A percentile compares a stretch with the other conserved stretches of the same genome.
Evolutionary conservation across 1,140 invertebrate species (phyloP).

Genomic region (Oedothorax gibbosus): DNA sequence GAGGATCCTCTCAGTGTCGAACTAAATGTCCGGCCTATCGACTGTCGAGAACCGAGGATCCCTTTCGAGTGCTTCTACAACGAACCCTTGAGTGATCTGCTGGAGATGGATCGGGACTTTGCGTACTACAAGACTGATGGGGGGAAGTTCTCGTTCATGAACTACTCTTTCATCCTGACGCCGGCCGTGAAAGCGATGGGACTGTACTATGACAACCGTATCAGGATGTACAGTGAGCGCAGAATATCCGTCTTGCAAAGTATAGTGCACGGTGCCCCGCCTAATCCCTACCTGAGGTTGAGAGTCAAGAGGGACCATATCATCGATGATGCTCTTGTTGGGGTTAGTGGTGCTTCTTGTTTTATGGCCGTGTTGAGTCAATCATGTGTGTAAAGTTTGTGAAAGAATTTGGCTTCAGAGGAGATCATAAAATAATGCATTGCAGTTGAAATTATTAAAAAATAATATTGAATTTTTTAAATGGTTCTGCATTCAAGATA

Average conservation of each 20-base stretch:
- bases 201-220: constrained; percentile 92
- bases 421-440: too few relatives aligned
- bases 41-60: constrained; percentile 84
- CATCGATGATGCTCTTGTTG: constrained; percentile 91
- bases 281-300: constrained; percentile 87
- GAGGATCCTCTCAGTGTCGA: constrained; percentile 70
- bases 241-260: constrained; percentile 84
- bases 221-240: constrained; percentile 93
- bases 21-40: constrained; percentile 80
- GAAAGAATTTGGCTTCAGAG: too few relatives aligned
- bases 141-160: constrained; percentile 89
- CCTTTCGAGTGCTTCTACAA: constrained; percentile 93
- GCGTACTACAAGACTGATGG: constrained; percentile 81
- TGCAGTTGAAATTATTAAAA: too few relatives aligned
- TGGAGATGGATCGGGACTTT: constrained; percentile 94
- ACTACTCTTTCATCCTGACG: constrained; percentile 91
- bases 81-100: constrained; percentile 88
- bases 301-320: constrained; percentile 85
- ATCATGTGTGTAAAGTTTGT: too few relatives aligned
- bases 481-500: too few relatives aligned
- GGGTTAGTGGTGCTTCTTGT: constrained; percentile 72
- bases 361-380: not conserved
- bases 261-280: constrained; percentile 79
- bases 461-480: too few relatives aligned
- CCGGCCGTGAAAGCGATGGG: constrained; percentile 90